Base-by-base conservation (phyloP, 2,113 vertebrate genomes). In the Odocoileus virginianus region DNA sequence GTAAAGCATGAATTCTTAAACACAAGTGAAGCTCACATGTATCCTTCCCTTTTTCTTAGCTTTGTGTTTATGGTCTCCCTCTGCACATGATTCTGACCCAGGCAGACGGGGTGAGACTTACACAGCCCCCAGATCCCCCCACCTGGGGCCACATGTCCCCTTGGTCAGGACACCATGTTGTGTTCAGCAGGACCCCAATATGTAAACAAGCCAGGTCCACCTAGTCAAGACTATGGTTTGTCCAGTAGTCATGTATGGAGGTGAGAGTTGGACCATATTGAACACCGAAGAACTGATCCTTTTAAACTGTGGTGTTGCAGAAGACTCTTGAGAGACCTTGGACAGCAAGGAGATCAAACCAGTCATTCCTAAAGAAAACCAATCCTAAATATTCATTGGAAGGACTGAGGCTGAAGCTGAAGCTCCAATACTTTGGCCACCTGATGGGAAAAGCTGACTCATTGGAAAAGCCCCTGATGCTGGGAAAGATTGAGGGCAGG, bases 141-240 rank as follows among this genome's bases (percentile, higher is more conserved):
- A 23, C 5, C 64, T 36, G 19, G n/a, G 64, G n/a, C 64, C 9
- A 71, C 64, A 71, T 0, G 0, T 36, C 64, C 5, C n/a, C 64
- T 21, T 0, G 2, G 33, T 36, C n/a, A 71, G 10, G 9, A 71
- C 67, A 21, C 67, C 67, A 21, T 71, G 67, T 0, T 71, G 33
- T 71, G 64, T 1, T 23, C 2, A 0, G 17, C n/a, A n/a, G n/a
- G 5, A 1, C n/a, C 64, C n/a, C 17, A 71, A 36, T 36, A 23
- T 36, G n/a, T 36, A 36, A 36, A 36, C 9, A 71, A 71, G 64
- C 64, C 64, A 36, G 9, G n/a, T 71, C 64, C 19, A 71, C 36
- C n/a, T 71, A 71, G 19, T 36, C 64, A 36, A 71, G 36, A 17
- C n/a, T 23, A 36, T 36, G n/a, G 64, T 21, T 36, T 71, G 64